Percentiles rank a stretch among this genome's conserved stretches.
phyloP scores from a whole-genome alignment of 2,888 invertebrate genomes.

The Rhagonycha fulva region DNA sequence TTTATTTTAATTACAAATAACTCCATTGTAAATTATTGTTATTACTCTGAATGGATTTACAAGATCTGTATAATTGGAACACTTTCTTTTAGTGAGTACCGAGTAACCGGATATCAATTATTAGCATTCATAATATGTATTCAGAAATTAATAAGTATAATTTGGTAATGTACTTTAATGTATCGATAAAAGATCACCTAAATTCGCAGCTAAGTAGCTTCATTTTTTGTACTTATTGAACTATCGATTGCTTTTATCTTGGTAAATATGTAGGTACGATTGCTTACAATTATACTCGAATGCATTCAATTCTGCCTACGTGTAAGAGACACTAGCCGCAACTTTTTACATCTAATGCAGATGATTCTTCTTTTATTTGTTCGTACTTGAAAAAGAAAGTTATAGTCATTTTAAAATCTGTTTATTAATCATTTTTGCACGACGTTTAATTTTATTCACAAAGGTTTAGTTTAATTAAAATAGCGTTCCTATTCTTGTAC shows the following conservation, averaged over 20 bases:
- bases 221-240: neutral
- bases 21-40: neutral
- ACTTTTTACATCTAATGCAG: neutral
- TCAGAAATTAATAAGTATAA: neutral
- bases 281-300: neutral
- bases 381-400: neutral
- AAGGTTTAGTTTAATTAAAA: neutral
- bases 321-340: neutral
- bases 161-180: neutral
- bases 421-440: conserved; percentile 2
- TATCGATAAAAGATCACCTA: neutral
- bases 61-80: neutral
- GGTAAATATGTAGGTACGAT: neutral
- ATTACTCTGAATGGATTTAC: neutral
- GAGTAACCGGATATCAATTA: neutral
- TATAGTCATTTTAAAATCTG: neutral
- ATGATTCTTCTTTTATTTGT: neutral
- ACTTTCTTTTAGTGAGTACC: neutral
- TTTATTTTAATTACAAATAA: neutral
- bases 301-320: neutral
- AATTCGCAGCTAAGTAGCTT: neutral
- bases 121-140: neutral
- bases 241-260: neutral
- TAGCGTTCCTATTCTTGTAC: neutral
- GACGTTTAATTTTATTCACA: neutral